Evolutionary conservation across 2,888 invertebrate genomes (phyloP).

Genomic region (Mongoloraphidia duomilia): DNA sequence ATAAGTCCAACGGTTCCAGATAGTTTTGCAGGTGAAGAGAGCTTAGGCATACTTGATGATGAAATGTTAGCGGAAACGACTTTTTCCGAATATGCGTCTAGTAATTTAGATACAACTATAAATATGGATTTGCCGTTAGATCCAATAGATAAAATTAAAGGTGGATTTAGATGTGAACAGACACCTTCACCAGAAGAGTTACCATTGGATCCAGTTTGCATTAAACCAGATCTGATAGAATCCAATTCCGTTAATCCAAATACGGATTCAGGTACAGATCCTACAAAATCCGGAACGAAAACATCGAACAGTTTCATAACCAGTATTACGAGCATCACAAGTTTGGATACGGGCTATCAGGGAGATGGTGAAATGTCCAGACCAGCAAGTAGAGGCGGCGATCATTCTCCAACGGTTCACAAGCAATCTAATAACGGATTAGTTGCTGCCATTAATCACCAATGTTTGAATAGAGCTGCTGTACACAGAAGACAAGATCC

Average conservation of each 20-base stretch:
- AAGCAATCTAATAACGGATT: slow-evolving; percentile 29
- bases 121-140: slow-evolving; percentile 40
- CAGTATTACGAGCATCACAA: slow-evolving; percentile 81
- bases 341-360: slow-evolving; percentile 87
- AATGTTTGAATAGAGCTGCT: slow-evolving; percentile 42
- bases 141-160: slow-evolving; percentile 21
- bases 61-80: slow-evolving; percentile 37
- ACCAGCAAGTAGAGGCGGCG: slow-evolving; percentile 68
- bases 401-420: slow-evolving; percentile 48
- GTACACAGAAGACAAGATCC: slow-evolving; percentile 59
- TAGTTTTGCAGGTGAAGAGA: slow-evolving; percentile 24
- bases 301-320: slow-evolving; percentile 67
- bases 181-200: slow-evolving; percentile 77
- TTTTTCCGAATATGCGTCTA: slow-evolving; percentile 31
- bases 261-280: slow-evolving; percentile 28
- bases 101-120: slow-evolving; percentile 41
- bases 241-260: slow-evolving; percentile 15
- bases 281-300: slow-evolving; percentile 46
- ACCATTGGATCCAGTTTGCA: slow-evolving; percentile 60
- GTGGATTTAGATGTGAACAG: slow-evolving; percentile 45
- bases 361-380: slow-evolving; percentile 83
- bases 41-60: slow-evolving; percentile 35
- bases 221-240: slow-evolving; percentile 40
- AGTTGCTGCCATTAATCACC: slow-evolving; percentile 36
- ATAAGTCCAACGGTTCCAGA: slow-evolving; percentile 3